phyloP scores from a whole-genome alignment of 2,888 invertebrate genomes.

The Drosophila greeni region DNA sequence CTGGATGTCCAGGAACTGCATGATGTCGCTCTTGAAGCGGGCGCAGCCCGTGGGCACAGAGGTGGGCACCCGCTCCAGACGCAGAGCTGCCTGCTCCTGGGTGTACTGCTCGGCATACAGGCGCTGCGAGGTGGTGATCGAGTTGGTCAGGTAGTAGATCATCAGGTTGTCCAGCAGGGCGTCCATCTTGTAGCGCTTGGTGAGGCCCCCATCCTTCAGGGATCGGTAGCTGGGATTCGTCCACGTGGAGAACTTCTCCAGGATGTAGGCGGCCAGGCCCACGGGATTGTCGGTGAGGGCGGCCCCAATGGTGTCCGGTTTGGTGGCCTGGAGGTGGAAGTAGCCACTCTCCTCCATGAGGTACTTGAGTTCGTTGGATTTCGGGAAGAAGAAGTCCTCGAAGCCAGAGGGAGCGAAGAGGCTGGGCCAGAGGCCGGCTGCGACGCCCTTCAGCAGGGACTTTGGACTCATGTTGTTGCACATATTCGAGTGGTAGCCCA shows the following conservation, averaged over 20 bases:
- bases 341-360: conserved; percentile 81
- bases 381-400: conserved; percentile 80
- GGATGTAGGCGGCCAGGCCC: conserved; percentile 91
- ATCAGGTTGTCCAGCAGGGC: conserved; percentile 85
- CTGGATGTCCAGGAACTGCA: conserved; percentile 81
- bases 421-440: conserved; percentile 81
- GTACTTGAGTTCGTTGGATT: conserved; percentile 61
- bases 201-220: conserved; percentile 84
- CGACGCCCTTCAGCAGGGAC: conserved; percentile 76
- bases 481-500: conserved; percentile 84
- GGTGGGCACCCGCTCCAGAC: conserved; percentile 81
- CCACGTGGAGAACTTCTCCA: conserved; percentile 91
- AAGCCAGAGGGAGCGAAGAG: conserved; percentile 81
- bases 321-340: conserved; percentile 90
- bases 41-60: conserved; percentile 87
- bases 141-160: conserved; percentile 88
- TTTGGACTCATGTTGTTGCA: conserved; percentile 76
- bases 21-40: conserved; percentile 85
- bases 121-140: conserved; percentile 85
- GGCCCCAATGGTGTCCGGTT: conserved; percentile 90
- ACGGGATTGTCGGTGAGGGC: conserved; percentile 81
- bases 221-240: conserved; percentile 81
- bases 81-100: conserved; percentile 49
- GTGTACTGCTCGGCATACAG: conserved; percentile 83
- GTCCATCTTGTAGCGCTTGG: conserved; percentile 80